Conservation (phyloP, 2,113 vertebrate species). For the Pedionomus torquatus region DNA sequence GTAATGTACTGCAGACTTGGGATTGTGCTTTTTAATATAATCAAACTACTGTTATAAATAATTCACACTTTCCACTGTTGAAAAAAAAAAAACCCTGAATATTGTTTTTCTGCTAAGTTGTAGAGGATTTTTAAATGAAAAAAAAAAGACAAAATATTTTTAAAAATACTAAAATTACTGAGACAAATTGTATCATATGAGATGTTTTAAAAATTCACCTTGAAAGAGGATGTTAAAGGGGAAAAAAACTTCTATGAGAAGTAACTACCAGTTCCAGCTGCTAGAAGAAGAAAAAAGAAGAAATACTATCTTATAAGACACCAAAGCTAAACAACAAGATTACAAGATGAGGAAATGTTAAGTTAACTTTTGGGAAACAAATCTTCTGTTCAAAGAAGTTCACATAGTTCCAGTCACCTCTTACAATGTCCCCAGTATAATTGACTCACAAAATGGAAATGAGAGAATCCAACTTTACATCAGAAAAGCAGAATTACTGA, state of each 20-base stretch:
- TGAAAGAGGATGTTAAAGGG: slow-evolving; percentile 19
- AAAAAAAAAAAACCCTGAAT: not conserved
- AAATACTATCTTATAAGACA: not conserved
- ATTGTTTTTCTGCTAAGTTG: not conserved
- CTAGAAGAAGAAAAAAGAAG: not conserved
- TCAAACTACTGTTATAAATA: slow-evolving; percentile 61
- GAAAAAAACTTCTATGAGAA: not conserved
- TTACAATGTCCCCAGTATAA: not conserved
- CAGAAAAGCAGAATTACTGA: not conserved
- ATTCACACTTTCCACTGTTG: slow-evolving; percentile 39
- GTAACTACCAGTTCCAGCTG: not conserved
- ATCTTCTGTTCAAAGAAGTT: not conserved
- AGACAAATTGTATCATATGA: not conserved
- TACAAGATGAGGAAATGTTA: slow-evolving; percentile 53
- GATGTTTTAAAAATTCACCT: not conserved
- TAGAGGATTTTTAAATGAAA: not conserved
- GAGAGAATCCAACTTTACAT: not conserved
- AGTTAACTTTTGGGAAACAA: slow-evolving; percentile 53
- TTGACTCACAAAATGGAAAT: not conserved
- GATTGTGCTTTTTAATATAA: slow-evolving; percentile 70
- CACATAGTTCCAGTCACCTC: not conserved
- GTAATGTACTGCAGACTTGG: slow-evolving; percentile 48
- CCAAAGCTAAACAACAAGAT: slow-evolving; percentile 3
- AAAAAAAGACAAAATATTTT: not conserved
- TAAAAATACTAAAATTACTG: not conserved